Evolutionary conservation across 2,888 invertebrate species (phyloP), one percentile per base, ranked within the genome.

Genomic region (Cheilosia impressa): DNA sequence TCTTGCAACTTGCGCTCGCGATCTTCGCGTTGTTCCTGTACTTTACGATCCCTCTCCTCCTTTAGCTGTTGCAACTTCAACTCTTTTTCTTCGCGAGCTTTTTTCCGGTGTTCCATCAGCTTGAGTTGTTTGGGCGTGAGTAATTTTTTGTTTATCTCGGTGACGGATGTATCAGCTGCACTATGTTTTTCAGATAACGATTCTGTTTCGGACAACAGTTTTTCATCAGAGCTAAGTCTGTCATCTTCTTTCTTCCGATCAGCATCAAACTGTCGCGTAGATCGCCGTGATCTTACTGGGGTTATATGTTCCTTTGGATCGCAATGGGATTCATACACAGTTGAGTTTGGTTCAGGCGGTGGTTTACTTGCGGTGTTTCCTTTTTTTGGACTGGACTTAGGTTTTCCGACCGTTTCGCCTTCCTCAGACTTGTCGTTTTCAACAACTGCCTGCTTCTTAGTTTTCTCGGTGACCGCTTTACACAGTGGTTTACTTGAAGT

Each of bases 11-110:
- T 87, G 91, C 93, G 87, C 93, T 93, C 89, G 93, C 93, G 53
- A 90, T 92, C 88, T 90, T 93, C 88, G 90, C 89, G 90, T 66
- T 91, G 91, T 71, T 92, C 93, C 7, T 93, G 93, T 77, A 92
- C 91, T 65, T 93, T 93, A 53, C 93, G 93, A 89, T 93, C 93
- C 76, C 93, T 93, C 83, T 93, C 92, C 80, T 92, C 93, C 82
- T 89, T 92, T 87, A 93, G 92, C 79, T 91, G 91, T 47, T 93
- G 93, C 22, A 92, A 89, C 69, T 94, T 94, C 55, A 91, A 89
- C 50, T 91, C 91, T 69, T 91, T 91, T 72, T 91, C 91, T 60
- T 92, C 91, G n/a, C 91, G 91, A 2, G 89, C 90, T 60, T 89
- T 89, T 9, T 89, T 90, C 0, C 91, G 88, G 47, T 89, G 90